A percentile compares a stretch with the other conserved stretches of the same genome.
Evolutionary conservation across 2,113 vertebrate genomes (phyloP).

Genomic region (Scolopax mira): DNA sequence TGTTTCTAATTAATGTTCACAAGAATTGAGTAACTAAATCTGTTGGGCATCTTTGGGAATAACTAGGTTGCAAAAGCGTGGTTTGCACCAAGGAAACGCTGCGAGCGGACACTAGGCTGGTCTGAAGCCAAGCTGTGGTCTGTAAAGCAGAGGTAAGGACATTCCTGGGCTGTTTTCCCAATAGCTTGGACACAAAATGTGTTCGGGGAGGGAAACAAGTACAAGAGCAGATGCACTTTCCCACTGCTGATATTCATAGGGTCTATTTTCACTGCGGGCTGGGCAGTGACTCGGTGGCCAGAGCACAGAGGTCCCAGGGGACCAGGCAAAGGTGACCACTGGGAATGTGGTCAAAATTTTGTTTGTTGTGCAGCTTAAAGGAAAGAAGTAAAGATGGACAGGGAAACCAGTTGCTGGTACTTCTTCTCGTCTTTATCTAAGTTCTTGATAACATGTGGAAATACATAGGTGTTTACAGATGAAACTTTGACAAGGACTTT

Average conservation of each 20-base stretch:
- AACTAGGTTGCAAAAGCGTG: neutral
- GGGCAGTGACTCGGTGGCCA: neutral
- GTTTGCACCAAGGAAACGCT: neutral
- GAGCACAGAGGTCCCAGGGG: neutral
- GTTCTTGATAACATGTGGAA: neutral
- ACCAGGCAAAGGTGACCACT: rapidly evolving
- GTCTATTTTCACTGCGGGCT: neutral
- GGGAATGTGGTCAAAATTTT: neutral
- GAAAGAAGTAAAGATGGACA: neutral
- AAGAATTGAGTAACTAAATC: neutral
- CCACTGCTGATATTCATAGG: neutral
- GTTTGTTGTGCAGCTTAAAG: neutral
- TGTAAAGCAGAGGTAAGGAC: neutral
- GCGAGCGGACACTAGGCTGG: neutral
- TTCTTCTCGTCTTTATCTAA: neutral
- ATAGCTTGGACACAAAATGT: neutral
- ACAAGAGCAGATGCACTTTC: neutral
- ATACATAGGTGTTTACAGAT: neutral
- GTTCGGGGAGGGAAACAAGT: neutral
- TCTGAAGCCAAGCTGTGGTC: neutral
- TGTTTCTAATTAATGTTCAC: neutral
- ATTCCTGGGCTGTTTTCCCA: neutral
- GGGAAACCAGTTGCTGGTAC: neutral
- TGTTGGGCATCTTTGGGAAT: neutral
- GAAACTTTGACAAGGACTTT: neutral